Base-by-base conservation (phyloP, 1,140 invertebrate species). In the Chionoecetes opilio region DNA sequence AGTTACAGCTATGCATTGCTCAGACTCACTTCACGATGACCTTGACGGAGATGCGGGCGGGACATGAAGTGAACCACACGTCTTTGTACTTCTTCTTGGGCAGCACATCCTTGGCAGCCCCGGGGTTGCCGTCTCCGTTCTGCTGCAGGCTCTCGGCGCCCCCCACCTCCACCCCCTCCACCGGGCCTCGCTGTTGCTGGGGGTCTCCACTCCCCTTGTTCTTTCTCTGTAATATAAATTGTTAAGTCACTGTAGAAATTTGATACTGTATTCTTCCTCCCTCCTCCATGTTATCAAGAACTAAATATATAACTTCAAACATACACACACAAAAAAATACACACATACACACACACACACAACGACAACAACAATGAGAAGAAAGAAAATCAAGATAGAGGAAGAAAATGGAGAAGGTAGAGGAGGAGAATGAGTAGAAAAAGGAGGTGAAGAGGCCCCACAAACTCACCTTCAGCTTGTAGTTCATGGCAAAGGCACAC, bases 401-500 rank as follows among this genome's bases (percentile, higher is more conserved):
- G 3, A 53, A 53, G n/a, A 31, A n/a, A 17, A 3, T n/a, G 8
- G 5, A 63, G 63, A 21, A 75, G 63, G 8, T 21, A 26, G n/a
- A 75, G n/a, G 63, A 75, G 1, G 21, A 75, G n/a, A 21, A 75
- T 2, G 63, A 75, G n/a, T 0, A 75, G n/a, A 21, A 75, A n/a
- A 21, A 75, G 63, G 21, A 75, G 8, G n/a, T 75, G n/a, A 75
- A 75, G 26, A n/a, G 41, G 14, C 5, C 89, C 31, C 90, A 34
- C 53, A 63, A 3, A 86, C 2, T 91, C 35, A 94, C 94, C 90
- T 92, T 95, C 63, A 88, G 35, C 37, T 95, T 95, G 32, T 95
- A 95, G 32, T 95, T 95, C 94, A 95, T 95, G 29, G 90, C 90
- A 82, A 92, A 95, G 41, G 94, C 82, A 88, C 94, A 95, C 89